These are phyloP conservation scores for Pelecanoides urinatrix DNA, from an alignment of 2,113 vertebrate genomes.

Conservation along the genomic window DNA sequence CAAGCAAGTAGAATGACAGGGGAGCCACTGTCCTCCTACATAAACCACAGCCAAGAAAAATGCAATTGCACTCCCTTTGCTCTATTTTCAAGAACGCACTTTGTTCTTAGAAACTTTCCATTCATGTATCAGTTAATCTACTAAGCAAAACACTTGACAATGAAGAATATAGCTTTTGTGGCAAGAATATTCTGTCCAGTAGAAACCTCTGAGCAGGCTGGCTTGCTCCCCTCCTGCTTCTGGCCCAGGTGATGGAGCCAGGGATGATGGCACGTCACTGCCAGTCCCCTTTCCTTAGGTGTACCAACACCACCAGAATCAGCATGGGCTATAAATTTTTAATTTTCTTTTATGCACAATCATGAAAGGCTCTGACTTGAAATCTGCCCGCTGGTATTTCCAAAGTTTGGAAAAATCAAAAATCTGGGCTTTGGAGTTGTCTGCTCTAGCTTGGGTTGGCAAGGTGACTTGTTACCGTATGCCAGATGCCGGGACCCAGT, in stretches of 20 bases:
- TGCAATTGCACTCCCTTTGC: not conserved
- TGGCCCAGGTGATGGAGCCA: not conserved
- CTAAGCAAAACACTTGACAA: not conserved
- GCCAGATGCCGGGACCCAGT: not conserved
- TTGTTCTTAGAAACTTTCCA: not conserved
- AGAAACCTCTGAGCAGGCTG: not conserved
- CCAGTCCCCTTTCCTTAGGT: not conserved
- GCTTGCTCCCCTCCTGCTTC: not conserved
- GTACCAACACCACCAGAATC: not conserved
- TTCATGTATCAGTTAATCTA: not conserved
- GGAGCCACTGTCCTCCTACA: not conserved
- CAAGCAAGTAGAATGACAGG: not conserved
- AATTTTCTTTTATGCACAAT: not conserved
- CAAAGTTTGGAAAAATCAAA: not conserved
- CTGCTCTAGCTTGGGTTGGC: accelerated
- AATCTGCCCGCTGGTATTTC: not conserved
- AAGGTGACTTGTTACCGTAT: not conserved
- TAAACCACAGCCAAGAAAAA: not conserved
- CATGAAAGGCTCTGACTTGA: not conserved
- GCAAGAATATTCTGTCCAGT: not conserved
- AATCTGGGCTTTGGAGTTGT: not conserved
- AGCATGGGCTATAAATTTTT: not conserved
- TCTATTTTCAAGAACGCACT: not conserved
- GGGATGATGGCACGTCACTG: not conserved
- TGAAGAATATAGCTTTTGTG: not conserved